Evolutionary conservation across 2,113 vertebrate genomes (phyloP).

Genomic region (Cygnus atratus): DNA sequence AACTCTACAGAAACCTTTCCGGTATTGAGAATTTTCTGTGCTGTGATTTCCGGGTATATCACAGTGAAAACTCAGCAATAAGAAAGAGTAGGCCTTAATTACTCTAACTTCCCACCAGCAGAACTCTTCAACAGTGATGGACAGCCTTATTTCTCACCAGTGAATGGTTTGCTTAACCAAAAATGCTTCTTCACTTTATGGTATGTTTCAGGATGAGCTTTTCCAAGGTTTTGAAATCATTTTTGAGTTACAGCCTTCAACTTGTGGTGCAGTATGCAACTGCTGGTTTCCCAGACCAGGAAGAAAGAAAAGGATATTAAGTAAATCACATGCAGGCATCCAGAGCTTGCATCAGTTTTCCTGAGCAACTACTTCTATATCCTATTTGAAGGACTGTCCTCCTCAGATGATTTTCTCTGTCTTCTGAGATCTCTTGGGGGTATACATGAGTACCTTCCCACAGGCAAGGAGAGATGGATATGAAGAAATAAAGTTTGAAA

Average conservation of each 20-base stretch:
- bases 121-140: neutral
- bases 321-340: neutral
- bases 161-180: neutral
- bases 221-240: neutral
- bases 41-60: neutral
- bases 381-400: neutral
- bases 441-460: neutral
- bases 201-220: neutral
- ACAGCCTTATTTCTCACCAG: neutral
- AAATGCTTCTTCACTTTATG: neutral
- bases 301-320: neutral
- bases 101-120: neutral
- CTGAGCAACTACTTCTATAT: neutral
- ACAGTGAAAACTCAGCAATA: neutral
- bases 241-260: neutral
- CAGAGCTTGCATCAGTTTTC: neutral
- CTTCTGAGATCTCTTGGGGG: neutral
- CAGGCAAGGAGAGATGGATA: neutral
- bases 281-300: neutral
- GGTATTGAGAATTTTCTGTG: neutral
- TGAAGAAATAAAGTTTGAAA: neutral
- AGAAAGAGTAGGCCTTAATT: neutral
- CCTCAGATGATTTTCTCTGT: neutral
- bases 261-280: too few species aligned
- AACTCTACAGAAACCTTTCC: neutral